Evolutionary conservation across 2,888 invertebrate species (phyloP).

Genomic region (Pyrrhopygopsis socrates): DNA sequence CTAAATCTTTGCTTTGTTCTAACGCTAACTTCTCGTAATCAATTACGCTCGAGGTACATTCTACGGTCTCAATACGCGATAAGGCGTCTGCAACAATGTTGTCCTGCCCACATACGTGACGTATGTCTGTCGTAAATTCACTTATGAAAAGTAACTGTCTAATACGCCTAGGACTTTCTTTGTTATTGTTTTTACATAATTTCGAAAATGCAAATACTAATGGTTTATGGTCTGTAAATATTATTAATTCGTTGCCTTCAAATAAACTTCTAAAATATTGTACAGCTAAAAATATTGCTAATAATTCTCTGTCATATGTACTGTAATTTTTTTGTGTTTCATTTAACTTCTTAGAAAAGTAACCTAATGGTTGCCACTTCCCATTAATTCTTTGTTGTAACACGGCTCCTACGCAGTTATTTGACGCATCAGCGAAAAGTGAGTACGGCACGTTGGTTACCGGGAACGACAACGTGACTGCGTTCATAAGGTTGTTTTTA

Average conservation of each 20-base stretch:
- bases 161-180: constrained; percentile 20
- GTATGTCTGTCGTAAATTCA: constrained; percentile 20
- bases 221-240: constrained; percentile 17
- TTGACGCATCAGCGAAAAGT: constrained; percentile 26
- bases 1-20: constrained; percentile 1
- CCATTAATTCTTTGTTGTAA: background rate
- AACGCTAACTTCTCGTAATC: background rate
- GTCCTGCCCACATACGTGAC: background rate
- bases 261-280: constrained; percentile 48
- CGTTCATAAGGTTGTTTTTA: constrained; percentile 19
- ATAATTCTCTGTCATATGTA: constrained; percentile 59
- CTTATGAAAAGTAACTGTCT: constrained; percentile 21
- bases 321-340: no score
- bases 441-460: constrained; percentile 16
- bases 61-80: constrained; percentile 2
- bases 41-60: background rate
- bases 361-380: constrained; percentile 31
- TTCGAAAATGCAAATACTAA: constrained; percentile 23
- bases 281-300: constrained; percentile 49
- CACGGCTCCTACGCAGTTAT: background rate
- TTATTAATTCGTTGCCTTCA: constrained; percentile 40
- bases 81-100: constrained; percentile 15
- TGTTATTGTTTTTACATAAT: constrained; percentile 20
- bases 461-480: constrained; percentile 17
- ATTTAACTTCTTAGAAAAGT: constrained; percentile 56